These are phyloP conservation scores for Gymnocephalus cernua DNA, from an alignment of 2,113 vertebrate species.

Conservation along the genomic window DNA sequence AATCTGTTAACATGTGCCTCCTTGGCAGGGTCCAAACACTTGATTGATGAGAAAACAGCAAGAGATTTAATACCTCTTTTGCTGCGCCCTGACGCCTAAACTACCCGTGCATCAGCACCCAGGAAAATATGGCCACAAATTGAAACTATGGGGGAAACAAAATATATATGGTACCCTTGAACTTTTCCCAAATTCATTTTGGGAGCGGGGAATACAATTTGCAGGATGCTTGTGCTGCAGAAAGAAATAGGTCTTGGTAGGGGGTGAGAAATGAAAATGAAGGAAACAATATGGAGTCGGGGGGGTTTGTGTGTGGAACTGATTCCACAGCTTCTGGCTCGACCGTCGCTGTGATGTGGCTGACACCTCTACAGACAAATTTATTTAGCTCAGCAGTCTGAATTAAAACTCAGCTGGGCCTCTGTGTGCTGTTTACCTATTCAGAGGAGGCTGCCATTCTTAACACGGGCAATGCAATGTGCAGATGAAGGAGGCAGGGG, in stretches of 20 bases:
- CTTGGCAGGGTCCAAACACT: conserved; percentile 62
- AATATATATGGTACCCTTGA: conserved; percentile 52
- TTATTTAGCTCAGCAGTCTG: conserved; percentile 61
- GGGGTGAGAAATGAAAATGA: conserved; percentile 58
- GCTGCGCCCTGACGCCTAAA: conserved; percentile 23
- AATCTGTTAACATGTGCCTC: conserved; percentile 46
- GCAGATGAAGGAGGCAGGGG: conserved; percentile 7
- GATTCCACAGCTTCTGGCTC: conserved; percentile 44
- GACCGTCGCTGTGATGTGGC: conserved; percentile 25
- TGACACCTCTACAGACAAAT: conserved; percentile 49
- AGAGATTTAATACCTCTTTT: conserved; percentile 63
- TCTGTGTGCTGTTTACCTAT: conserved; percentile 43
- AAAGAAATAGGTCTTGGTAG: conserved; percentile 59
- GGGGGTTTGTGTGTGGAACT: conserved; percentile 50
- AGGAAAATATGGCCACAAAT: conserved; percentile 57
- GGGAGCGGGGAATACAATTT: conserved; percentile 55
- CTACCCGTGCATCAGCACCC: conserved; percentile 23
- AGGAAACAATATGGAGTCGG: conserved; percentile 30
- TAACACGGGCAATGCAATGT: conserved; percentile 12
- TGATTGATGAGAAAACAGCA: conserved; percentile 69
- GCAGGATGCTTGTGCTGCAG: conserved; percentile 65
- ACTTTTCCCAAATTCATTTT: conserved; percentile 68
- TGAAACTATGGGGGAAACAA: conserved; percentile 50
- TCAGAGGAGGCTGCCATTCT: conserved; percentile 27
- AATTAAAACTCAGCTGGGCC: conserved; percentile 52